These are phyloP conservation scores for Lophius piscatorius DNA, from an alignment of 2,113 vertebrate species.

Conservation along the genomic window DNA sequence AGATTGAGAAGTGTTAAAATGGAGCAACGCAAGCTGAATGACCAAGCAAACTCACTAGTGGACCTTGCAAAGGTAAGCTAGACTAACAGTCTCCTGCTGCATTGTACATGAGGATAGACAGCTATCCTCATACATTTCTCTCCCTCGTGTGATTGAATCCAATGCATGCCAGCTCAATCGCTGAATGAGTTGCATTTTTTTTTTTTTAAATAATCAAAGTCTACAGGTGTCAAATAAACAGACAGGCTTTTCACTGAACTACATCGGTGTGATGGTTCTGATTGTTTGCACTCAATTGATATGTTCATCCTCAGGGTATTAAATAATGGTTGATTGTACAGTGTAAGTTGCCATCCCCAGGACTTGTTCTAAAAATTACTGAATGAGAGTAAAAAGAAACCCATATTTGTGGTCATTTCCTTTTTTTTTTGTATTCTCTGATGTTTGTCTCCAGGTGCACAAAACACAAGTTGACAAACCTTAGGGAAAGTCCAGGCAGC, in stretches of 20 bases:
- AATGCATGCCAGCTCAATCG: conserved; percentile 55
- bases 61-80: conserved; percentile 97
- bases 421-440: conserved; percentile 34
- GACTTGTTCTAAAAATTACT: conserved; percentile 24
- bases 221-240: conserved; percentile 89
- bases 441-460: conserved; percentile 62
- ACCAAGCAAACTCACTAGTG: conserved; percentile 99
- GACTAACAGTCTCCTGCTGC: conserved; percentile 63
- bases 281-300: conserved; percentile 37
- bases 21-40: conserved; percentile 99
- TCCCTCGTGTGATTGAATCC: conserved; percentile 51
- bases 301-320: conserved; percentile 19
- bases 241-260: conserved; percentile 59
- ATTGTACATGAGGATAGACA: conserved; percentile 42
- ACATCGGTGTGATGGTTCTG: conserved; percentile 42
- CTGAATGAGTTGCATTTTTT: conserved; percentile 28
- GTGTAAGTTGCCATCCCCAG: conserved; percentile 22
- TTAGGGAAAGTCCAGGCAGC: conserved; percentile 69
- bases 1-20: conserved; percentile 99
- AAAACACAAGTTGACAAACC: conserved; percentile 69
- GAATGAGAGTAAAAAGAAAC: conserved; percentile 35
- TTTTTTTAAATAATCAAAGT: conserved; percentile 72
- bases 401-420: conserved; percentile 12
- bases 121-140: conserved; percentile 39
- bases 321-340: conserved; percentile 48